Conservation (phyloP, 2,797 vertebrate species). For the Epinephelus coioides region DNA sequence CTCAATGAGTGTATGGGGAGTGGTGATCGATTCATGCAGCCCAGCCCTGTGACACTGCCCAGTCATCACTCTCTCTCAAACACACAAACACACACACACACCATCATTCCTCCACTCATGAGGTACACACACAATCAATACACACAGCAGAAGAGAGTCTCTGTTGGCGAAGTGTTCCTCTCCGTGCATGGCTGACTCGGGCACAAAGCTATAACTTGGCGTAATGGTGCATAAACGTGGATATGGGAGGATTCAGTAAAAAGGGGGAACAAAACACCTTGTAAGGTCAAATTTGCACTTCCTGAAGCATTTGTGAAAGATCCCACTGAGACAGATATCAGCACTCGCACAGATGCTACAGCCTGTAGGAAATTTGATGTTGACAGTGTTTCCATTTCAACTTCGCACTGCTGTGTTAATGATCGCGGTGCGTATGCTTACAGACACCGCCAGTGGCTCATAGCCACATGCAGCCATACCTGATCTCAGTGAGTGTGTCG, state of each 20-base stretch:
- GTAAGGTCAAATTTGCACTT: constrained; percentile 60
- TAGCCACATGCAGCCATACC: constrained; percentile 5
- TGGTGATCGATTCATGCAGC: constrained; percentile 67
- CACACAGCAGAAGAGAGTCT: constrained; percentile 16
- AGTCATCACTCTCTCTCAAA: constrained; percentile 57
- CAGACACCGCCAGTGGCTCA: constrained; percentile 16
- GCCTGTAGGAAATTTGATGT: constrained; percentile 42
- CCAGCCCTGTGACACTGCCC: constrained; percentile 47
- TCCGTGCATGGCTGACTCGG: constrained; percentile 27
- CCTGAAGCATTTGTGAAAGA: constrained; percentile 19
- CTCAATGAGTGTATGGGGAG: constrained; percentile 54
- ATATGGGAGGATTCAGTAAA: constrained; percentile 5
- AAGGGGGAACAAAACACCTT: background rate
- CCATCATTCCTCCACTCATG: constrained; percentile 4
- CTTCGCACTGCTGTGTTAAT: constrained; percentile 38
- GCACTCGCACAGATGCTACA: constrained; percentile 39
- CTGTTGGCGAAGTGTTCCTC: constrained; percentile 1
- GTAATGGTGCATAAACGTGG: constrained; percentile 54
- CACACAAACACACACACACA: constrained; percentile 12
- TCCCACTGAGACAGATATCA: constrained; percentile 43
- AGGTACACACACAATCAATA: constrained; percentile 2
- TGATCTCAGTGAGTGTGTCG: constrained; percentile 18
- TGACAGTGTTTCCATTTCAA: constrained; percentile 45
- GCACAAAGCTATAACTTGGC: constrained; percentile 42
- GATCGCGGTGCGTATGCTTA: constrained; percentile 8